Percentiles rank a stretch among this genome's conserved stretches.
These are phyloP conservation scores for Typhlomys cinereus DNA, from an alignment of 2,113 vertebrate genomes.

Conservation along the genomic window DNA sequence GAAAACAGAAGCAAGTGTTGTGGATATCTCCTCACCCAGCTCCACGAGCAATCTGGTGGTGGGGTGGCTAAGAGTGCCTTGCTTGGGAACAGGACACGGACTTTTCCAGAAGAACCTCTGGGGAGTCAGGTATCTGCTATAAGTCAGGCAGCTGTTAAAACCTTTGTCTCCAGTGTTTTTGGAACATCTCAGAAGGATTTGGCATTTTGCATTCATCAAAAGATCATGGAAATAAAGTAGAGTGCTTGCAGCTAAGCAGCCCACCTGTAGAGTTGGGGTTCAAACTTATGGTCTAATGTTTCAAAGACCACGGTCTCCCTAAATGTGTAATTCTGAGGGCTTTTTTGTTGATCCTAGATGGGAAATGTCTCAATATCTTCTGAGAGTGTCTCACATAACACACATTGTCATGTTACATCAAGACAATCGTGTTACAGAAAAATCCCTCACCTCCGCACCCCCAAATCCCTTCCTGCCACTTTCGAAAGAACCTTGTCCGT, in stretches of 20 bases:
- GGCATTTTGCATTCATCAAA: neutral
- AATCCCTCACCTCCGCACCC: no score
- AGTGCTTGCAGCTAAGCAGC: neutral
- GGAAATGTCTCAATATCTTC: neutral
- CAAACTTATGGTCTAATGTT: neutral
- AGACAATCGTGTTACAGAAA: no score
- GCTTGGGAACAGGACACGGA: no score
- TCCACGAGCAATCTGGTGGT: neutral
- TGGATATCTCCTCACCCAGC: no score
- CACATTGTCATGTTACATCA: no score
- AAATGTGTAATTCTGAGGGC: neutral
- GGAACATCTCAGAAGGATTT: neutral
- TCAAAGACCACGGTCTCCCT: neutral
- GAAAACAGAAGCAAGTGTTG: neutral
- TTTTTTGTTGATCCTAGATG: neutral
- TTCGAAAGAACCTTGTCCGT: neutral
- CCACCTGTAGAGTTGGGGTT: neutral
- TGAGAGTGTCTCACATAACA: neutral
- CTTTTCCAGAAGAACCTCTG: conserved; percentile 24
- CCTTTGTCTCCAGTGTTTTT: neutral
- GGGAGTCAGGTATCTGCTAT: no score
- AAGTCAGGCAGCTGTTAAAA: neutral
- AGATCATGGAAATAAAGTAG: neutral
- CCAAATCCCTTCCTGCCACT: neutral
- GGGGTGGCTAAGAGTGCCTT: no score